Evolutionary conservation across 2,797 vertebrate genomes (phyloP).

Genomic region (Enteromius viviparus): DNA sequence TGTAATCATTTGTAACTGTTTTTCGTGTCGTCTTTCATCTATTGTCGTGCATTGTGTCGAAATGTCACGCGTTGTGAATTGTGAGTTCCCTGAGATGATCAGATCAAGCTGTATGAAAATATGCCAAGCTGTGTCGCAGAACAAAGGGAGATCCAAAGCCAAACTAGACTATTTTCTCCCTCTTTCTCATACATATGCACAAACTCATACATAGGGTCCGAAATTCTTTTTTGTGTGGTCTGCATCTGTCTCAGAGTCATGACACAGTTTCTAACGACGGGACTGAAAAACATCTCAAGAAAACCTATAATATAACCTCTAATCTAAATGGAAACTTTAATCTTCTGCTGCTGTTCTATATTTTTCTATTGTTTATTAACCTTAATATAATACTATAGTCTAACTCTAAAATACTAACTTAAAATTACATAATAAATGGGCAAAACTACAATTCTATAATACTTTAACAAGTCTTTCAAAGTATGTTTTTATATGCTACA

Average conservation of each 20-base stretch:
- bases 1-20: slow-evolving; percentile 39
- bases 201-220: slow-evolving; percentile 14
- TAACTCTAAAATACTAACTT: background rate
- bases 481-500: background rate
- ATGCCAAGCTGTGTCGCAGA: slow-evolving; percentile 48
- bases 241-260: background rate
- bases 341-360: background rate
- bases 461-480: background rate
- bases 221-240: slow-evolving; percentile 8
- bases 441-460: background rate
- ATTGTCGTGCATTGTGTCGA: slow-evolving; percentile 28
- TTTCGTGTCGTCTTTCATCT: slow-evolving; percentile 24
- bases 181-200: slow-evolving; percentile 4
- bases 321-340: background rate
- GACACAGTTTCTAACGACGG: background rate
- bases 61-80: slow-evolving; percentile 42
- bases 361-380: background rate
- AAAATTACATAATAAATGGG: background rate
- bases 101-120: slow-evolving; percentile 36
- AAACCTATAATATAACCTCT: background rate
- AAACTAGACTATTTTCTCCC: slow-evolving; percentile 18
- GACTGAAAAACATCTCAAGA: background rate
- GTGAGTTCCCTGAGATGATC: slow-evolving; percentile 24
- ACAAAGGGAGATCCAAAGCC: slow-evolving; percentile 43
- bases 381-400: background rate